Percentiles rank a stretch among this genome's conserved stretches.
These are phyloP conservation scores for Xylocopa sonorina DNA, from an alignment of 1,140 invertebrate genomes.

Conservation along the genomic window DNA sequence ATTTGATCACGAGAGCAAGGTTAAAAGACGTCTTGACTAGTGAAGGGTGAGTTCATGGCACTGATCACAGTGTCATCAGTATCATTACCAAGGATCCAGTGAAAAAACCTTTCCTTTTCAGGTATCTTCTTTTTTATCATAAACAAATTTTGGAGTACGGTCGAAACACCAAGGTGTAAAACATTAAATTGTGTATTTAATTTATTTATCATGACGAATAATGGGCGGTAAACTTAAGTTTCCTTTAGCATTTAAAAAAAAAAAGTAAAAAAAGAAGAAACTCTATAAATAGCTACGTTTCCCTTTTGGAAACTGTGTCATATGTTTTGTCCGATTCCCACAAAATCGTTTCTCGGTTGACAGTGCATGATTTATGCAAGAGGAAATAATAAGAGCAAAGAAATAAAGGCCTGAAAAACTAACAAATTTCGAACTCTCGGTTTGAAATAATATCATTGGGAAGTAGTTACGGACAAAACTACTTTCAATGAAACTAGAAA, in stretches of 20 bases:
- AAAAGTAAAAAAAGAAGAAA: background rate
- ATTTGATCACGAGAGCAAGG: conserved; percentile 93
- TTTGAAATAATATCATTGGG: background rate
- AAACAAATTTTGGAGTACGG: conserved; percentile 94
- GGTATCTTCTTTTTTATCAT: conserved; percentile 96
- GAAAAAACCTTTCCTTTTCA: conserved; percentile 77
- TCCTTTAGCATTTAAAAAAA: conserved; percentile 28
- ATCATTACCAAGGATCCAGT: conserved; percentile 46
- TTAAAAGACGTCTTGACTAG: conserved; percentile 95
- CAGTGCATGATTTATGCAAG: background rate
- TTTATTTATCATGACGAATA: conserved; percentile 61
- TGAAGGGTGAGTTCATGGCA: conserved; percentile 89
- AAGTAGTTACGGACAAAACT: background rate
- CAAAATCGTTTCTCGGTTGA: background rate
- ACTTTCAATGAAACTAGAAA: conserved; percentile 21
- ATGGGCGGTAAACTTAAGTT: conserved; percentile 47
- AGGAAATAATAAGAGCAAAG: background rate
- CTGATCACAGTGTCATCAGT: conserved; percentile 22
- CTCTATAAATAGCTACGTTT: background rate
- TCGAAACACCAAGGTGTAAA: conserved; percentile 77
- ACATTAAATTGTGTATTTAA: conserved; percentile 67
- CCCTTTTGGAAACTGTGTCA: background rate
- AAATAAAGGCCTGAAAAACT: conserved; percentile 35
- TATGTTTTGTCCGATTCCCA: background rate
- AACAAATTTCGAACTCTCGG: conserved; percentile 18